A percentile compares a stretch with the other conserved stretches of the same genome.
Conservation (phyloP, 2,113 vertebrate species). For the Myotis brandtii region DNA sequence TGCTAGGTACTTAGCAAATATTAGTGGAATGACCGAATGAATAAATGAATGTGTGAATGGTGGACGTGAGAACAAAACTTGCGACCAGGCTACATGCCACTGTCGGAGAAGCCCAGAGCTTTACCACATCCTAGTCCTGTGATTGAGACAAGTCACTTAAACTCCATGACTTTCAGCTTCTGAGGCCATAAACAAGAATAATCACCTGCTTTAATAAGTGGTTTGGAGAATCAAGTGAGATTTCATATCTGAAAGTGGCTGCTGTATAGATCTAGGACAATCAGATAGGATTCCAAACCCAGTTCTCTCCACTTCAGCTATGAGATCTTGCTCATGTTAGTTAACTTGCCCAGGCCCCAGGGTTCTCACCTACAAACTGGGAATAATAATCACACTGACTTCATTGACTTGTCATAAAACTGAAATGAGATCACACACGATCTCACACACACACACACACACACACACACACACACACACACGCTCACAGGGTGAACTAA, state of each 20-base stretch:
- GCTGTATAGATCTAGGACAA: neutral
- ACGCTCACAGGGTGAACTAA: neutral
- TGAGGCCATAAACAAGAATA: neutral
- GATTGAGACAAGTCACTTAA: slow-evolving; percentile 9
- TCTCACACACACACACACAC: no score
- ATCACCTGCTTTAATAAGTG: slow-evolving; percentile 28
- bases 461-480: no score
- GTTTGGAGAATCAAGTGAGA: slow-evolving; percentile 42
- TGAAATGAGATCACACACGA: neutral
- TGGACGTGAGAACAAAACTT: neutral
- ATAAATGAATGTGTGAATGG: neutral
- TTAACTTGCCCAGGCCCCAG: neutral
- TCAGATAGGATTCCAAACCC: slow-evolving; percentile 31
- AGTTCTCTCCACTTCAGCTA: neutral
- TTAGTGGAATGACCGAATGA: neutral
- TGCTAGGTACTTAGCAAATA: neutral
- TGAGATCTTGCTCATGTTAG: neutral
- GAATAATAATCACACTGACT: neutral
- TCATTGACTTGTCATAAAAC: neutral
- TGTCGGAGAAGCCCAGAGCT: slow-evolving; percentile 33
- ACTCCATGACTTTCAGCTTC: slow-evolving; percentile 42
- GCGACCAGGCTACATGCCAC: neutral
- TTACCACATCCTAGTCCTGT: slow-evolving; percentile 9
- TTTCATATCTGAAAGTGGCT: slow-evolving; percentile 18
- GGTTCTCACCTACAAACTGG: slow-evolving; percentile 9